Percentiles rank a stretch among this genome's conserved stretches.
phyloP scores from a whole-genome alignment of 2,797 vertebrate species.

The Schizopygopsis malacanthus region DNA sequence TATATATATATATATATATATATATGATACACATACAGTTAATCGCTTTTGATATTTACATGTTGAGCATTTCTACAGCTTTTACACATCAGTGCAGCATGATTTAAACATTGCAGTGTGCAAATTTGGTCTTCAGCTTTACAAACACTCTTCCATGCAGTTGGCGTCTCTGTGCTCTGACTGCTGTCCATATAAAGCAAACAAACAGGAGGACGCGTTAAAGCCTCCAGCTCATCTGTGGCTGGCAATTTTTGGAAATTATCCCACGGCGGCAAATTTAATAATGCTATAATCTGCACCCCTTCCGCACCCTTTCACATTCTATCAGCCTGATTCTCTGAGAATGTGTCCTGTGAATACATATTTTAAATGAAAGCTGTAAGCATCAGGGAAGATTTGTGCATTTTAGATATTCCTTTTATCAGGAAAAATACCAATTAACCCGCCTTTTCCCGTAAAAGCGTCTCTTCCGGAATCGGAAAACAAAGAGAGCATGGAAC shows the following conservation, averaged over 20 bases:
- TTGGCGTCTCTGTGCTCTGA: neutral
- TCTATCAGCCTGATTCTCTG: neutral
- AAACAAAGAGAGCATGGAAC: slow-evolving; percentile 55
- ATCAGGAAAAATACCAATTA: slow-evolving; percentile 61
- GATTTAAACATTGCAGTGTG: slow-evolving; percentile 3
- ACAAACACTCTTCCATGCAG: slow-evolving; percentile 9
- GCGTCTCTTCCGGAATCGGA: slow-evolving; percentile 37
- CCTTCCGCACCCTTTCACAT: neutral
- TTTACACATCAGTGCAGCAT: slow-evolving; percentile 5
- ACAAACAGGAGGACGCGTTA: slow-evolving; percentile 11
- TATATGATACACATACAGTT: slow-evolving; percentile 23
- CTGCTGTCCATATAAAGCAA: slow-evolving; percentile 21
- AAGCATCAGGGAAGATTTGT: slow-evolving; percentile 14
- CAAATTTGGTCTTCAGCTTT: slow-evolving; percentile 1
- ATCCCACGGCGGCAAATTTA: neutral
- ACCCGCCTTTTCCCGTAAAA: slow-evolving; percentile 47
- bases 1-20: too few species aligned
- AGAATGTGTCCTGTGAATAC: neutral
- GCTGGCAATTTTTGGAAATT: slow-evolving; percentile 9
- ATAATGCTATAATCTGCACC: neutral
- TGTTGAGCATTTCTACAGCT: slow-evolving; percentile 31
- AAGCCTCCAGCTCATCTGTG: slow-evolving; percentile 8
- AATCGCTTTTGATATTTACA: slow-evolving; percentile 67
- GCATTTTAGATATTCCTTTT: slow-evolving; percentile 52
- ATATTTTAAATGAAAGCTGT: slow-evolving; percentile 17